Base-by-base conservation (phyloP, 2,888 invertebrate species). In the Zygothrica quintamaculata region DNA sequence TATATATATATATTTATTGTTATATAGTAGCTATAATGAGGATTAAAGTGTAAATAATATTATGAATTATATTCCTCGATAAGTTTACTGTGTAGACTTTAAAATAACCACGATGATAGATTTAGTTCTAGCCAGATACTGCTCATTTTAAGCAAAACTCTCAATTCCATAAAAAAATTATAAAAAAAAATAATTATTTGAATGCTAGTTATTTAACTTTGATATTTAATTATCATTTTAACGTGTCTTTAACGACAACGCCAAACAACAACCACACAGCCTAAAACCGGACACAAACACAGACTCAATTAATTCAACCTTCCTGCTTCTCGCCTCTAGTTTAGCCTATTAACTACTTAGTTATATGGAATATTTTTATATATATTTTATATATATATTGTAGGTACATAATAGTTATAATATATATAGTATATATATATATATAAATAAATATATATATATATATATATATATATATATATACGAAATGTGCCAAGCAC, bases 181-280 rank as follows among this genome's bases (percentile, higher is more conserved):
- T 36, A 59, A 47, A 12, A 36, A 29, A 25, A 65, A 57, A 51
- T 47, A 47, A 7, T 57, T 57, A 39, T 26, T 53, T 64, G 46
- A 53, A 69, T 22, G 18, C 18, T 22, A 22, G 2, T 22, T 22
- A 22, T 22, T 2, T 52, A 67, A 64, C 61, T 65, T 74, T 64
- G 61, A 58, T 51, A 73, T 64, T 66, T 65, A 68, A 71, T 74
- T 65, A 77, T 71, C 34, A 71, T 82, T 67, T 79, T 62, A 76
- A 85, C 74, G 65, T 71, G 65, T 74, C 57, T 77, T 59, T 58
- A 50, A 68, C 60, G 79, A 82, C 77, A 82, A 80, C 76, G 73
- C 81, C 86, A 86, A 82, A 79, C 79, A 84, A 84, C 65, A 82
- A 80, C 71, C 67, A 85, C 87, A 86, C 85, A 86, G 85, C 85